Conservation (phyloP, 2,888 invertebrate species). For the Nomada fucata region DNA sequence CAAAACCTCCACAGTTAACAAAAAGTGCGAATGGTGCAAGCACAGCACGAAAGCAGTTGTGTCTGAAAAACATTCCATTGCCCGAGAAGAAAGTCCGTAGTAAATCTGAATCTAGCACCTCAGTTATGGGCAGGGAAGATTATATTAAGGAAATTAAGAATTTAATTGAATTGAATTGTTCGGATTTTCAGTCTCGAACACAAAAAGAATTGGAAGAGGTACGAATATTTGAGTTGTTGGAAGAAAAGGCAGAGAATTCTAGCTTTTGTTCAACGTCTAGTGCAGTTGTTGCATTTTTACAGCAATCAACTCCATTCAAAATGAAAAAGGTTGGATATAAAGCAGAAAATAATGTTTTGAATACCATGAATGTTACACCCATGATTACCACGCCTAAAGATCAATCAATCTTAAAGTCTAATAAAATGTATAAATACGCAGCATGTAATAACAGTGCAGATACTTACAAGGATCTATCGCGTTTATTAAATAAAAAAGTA, state of each 20-base stretch:
- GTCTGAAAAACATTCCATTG: conserved; percentile 72
- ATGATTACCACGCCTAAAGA: conserved; percentile 19
- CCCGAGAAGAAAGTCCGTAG: conserved; percentile 69
- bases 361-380: conserved; percentile 21
- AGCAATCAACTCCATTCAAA: conserved; percentile 81
- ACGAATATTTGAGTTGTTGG: conserved; percentile 91
- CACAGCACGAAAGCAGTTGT: conserved; percentile 68
- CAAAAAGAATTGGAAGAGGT: conserved; percentile 87
- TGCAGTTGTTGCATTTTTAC: conserved; percentile 86
- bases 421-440: conserved; percentile 4
- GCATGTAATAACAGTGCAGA: conserved; percentile 8
- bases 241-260: conserved; percentile 89
- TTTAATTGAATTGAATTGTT: conserved; percentile 68
- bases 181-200: conserved; percentile 78
- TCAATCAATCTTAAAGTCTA: conserved; percentile 27
- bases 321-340: conserved; percentile 28
- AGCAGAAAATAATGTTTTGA: background rate
- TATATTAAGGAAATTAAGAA: conserved; percentile 41
- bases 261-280: conserved; percentile 90
- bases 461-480: conserved; percentile 18
- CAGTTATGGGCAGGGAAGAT: conserved; percentile 2
- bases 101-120: conserved; percentile 65
- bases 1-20: conserved; percentile 40
- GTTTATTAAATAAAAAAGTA: background rate
- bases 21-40: conserved; percentile 59